These are phyloP conservation scores for Grantiella picta DNA, from an alignment of 2,113 vertebrate genomes.

Conservation along the genomic window DNA sequence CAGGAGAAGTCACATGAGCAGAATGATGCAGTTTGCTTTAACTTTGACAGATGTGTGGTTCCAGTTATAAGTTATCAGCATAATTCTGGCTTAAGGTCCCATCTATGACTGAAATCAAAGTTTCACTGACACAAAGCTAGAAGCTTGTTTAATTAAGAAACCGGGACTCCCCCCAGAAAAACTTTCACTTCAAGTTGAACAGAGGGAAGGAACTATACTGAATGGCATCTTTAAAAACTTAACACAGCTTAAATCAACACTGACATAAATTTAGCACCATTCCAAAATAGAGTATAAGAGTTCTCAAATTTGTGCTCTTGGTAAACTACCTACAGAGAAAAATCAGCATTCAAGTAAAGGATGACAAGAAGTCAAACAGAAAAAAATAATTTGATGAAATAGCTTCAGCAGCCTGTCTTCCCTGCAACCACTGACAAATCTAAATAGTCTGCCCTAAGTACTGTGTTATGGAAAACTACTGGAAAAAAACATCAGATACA, in stretches of 20 bases:
- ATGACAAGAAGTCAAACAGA: neutral
- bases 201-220: neutral
- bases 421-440: neutral
- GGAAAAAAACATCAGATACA: neutral
- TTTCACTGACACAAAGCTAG: neutral
- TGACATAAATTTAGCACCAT: neutral
- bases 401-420: neutral
- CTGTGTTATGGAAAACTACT: neutral
- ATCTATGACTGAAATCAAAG: neutral
- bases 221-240: neutral
- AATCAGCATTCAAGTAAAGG: neutral
- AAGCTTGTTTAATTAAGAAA: neutral
- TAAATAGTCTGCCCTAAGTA: neutral
- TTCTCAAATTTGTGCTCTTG: neutral
- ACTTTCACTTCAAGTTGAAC: neutral
- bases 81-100: neutral
- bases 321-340: neutral
- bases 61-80: rapidly evolving
- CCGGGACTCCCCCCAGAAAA: neutral
- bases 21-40: neutral
- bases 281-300: neutral
- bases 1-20: neutral
- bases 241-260: neutral
- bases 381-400: neutral
- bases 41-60: neutral